Evolutionary conservation across 23 tunicate genomes (phyloP).

Genomic region (Phallusia fumigata): DNA sequence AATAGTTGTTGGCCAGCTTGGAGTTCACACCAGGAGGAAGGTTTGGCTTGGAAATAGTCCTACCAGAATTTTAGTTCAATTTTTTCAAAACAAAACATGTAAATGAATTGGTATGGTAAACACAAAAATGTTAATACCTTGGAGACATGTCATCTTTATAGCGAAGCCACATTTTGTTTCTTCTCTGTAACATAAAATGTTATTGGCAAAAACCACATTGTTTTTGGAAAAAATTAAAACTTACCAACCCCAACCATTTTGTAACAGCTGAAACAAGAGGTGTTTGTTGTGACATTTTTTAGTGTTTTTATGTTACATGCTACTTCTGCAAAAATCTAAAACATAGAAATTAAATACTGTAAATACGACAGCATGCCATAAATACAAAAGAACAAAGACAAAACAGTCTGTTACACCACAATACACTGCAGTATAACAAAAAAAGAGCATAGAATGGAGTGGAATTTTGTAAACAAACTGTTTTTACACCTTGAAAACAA

Average conservation of each 20-base stretch:
- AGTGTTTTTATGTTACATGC: not conserved
- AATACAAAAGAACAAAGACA: no score
- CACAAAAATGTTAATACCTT: slow-evolving; percentile 32
- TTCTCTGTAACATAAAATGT: slow-evolving; percentile 40
- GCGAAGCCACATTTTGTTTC: slow-evolving; percentile 88
- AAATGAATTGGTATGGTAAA: no score
- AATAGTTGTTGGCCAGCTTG: slow-evolving; percentile 71
- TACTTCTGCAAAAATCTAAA: no score
- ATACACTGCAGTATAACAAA: no score
- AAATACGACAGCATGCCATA: no score
- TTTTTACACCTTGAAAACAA: no score
- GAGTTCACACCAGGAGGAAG: slow-evolving; percentile 67
- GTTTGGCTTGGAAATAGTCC: slow-evolving; percentile 87
- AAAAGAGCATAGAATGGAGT: no score
- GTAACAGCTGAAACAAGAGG: slow-evolving; percentile 65
- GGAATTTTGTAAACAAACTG: no score
- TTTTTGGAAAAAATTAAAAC: not conserved
- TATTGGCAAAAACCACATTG: not conserved
- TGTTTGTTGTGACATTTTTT: slow-evolving; percentile 69
- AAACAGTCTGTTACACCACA: no score
- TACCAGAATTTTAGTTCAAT: not conserved
- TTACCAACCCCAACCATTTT: slow-evolving; percentile 71
- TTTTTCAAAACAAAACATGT: not conserved
- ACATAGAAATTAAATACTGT: no score
- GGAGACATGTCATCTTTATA: slow-evolving; percentile 86